phyloP scores from a whole-genome alignment of 2,888 invertebrate genomes.

The Seira sanloemensis region DNA sequence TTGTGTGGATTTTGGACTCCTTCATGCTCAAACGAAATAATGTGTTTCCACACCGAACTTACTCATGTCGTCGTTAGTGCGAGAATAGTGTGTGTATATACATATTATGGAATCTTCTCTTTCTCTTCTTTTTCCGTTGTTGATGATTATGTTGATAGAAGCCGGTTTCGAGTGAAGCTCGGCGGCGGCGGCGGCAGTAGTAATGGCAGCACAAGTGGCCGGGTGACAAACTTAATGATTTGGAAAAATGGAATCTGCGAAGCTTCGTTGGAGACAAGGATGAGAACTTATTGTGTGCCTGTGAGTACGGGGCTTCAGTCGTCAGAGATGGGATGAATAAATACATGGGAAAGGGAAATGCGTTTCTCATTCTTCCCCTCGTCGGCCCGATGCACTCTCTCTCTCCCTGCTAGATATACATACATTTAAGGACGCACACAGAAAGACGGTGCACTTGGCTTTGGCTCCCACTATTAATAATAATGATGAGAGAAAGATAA shows the following conservation, averaged over 20 bases:
- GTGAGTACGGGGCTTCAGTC: constrained; percentile 17
- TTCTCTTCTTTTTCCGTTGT: not conserved
- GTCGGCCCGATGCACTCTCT: not conserved
- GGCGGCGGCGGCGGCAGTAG: constrained; percentile 12
- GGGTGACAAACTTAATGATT: constrained; percentile 74
- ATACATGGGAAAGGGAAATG: constrained; percentile 63
- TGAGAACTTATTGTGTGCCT: constrained; percentile 33
- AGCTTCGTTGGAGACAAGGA: constrained; percentile 68
- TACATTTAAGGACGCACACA: not conserved
- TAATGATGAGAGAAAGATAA: constrained; percentile 9
- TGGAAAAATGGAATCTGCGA: constrained; percentile 73
- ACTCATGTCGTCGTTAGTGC: constrained; percentile 5
- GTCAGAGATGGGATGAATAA: not conserved
- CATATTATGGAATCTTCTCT: constrained; percentile 11
- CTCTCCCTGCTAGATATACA: not conserved
- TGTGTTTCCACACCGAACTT: not conserved
- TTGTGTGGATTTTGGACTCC: not conserved
- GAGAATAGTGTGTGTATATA: constrained; percentile 5
- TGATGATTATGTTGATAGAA: constrained; percentile 12
- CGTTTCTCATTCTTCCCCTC: not conserved
- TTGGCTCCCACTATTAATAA: too few relatives aligned
- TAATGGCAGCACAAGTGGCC: constrained; percentile 64
- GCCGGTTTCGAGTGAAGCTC: not conserved
- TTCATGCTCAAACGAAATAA: constrained; percentile 16
- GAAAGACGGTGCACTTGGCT: not conserved